Evolutionary conservation across 2,113 vertebrate genomes (phyloP).

Genomic region (Erythrolamprus reginae): DNA sequence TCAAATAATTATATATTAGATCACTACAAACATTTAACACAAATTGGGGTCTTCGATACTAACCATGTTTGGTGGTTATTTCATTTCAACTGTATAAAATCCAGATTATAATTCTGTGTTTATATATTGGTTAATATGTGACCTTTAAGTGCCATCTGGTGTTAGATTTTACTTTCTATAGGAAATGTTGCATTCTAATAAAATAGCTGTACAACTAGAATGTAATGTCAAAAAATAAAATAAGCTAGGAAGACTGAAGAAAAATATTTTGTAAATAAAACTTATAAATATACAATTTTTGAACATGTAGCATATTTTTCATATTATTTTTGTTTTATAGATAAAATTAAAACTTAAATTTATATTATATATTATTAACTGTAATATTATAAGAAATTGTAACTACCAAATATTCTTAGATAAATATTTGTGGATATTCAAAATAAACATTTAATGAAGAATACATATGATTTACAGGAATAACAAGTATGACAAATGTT

Average conservation of each 20-base stretch:
- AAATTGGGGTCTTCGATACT: background rate
- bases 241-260: background rate
- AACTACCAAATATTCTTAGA: background rate
- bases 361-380: background rate
- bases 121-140: background rate
- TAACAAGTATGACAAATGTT: background rate
- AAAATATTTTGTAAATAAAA: background rate
- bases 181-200: background rate
- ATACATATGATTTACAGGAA: too few species aligned
- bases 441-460: background rate
- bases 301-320: background rate
- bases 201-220: background rate
- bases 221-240: background rate
- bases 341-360: background rate
- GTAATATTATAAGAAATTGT: background rate
- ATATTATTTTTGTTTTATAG: background rate
- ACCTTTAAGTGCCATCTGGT: constrained; percentile 37
- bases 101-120: constrained; percentile 5
- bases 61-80: background rate
- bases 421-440: background rate
- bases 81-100: constrained; percentile 17
- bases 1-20: constrained; percentile 9
- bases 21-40: background rate
- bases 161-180: constrained; percentile 2
- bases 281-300: background rate